Percentiles rank a stretch among this genome's conserved stretches.
Evolutionary conservation across 1,140 invertebrate species (phyloP).

Genomic region (Ooceraea biroi): DNA sequence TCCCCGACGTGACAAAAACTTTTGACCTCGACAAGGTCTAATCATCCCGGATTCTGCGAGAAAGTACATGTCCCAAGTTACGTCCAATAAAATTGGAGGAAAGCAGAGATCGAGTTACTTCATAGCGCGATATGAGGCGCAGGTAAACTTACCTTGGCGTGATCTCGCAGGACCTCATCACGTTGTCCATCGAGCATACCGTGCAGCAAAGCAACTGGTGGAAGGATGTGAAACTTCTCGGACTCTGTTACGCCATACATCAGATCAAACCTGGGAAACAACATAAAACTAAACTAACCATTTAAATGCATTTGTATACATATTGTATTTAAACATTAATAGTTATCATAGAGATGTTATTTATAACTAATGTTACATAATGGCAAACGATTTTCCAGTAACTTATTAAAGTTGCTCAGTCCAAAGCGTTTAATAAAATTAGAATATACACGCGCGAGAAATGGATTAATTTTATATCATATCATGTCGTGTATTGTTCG

Average conservation of each 20-base stretch:
- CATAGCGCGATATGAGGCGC: neutral
- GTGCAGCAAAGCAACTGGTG: constrained; percentile 91
- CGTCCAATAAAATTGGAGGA: neutral
- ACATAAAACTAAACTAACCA: neutral
- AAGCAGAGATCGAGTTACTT: constrained; percentile 34
- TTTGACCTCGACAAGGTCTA: neutral
- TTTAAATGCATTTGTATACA: too few species aligned
- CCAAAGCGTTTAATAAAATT: too few species aligned
- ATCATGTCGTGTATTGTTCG: neutral
- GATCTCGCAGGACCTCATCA: constrained; percentile 92
- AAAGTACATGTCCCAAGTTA: neutral
- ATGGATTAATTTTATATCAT: neutral
- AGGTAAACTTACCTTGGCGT: constrained; percentile 87
- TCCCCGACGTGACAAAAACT: neutral
- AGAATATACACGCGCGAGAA: too few species aligned
- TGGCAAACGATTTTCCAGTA: too few species aligned
- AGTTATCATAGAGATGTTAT: too few species aligned
- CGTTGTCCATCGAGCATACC: constrained; percentile 93
- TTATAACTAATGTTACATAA: too few species aligned
- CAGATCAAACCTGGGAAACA: constrained; percentile 91
- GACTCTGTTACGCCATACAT: constrained; percentile 95
- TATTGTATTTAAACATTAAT: too few species aligned
- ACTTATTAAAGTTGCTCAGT: too few species aligned
- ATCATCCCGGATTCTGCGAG: too few species aligned
- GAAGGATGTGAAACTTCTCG: constrained; percentile 94